Conservation (phyloP, 2,888 invertebrate genomes). For the Platypus cylindrus region DNA sequence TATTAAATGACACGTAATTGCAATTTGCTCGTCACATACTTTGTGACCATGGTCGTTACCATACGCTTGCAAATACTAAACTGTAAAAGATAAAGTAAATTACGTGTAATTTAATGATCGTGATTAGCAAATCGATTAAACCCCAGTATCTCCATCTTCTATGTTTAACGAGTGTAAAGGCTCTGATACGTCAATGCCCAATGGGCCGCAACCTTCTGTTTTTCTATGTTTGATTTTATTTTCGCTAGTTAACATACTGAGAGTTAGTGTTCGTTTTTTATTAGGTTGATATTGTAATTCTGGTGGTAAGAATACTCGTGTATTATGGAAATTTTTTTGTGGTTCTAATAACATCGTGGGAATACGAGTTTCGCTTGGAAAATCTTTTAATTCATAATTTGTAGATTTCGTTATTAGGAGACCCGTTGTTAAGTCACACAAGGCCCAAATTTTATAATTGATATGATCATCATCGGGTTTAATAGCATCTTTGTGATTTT, state of each 20-base stretch:
- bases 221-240: slow-evolving; percentile 36
- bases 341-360: slow-evolving; percentile 84
- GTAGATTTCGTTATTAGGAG: slow-evolving; percentile 78
- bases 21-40: too few species aligned
- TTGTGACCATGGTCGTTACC: too few species aligned
- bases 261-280: slow-evolving; percentile 33
- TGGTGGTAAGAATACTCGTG: slow-evolving; percentile 66
- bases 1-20: too few species aligned
- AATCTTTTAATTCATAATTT: slow-evolving; percentile 81
- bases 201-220: slow-evolving; percentile 42
- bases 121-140: too few species aligned
- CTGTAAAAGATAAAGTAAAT: too few species aligned
- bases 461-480: slow-evolving; percentile 68
- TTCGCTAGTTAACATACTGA: slow-evolving; percentile 35
- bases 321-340: slow-evolving; percentile 62
- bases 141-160: too few species aligned
- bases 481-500: slow-evolving; percentile 83
- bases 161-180: too few species aligned
- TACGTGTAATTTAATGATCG: too few species aligned
- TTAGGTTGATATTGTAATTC: slow-evolving; percentile 53
- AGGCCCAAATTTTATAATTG: slow-evolving; percentile 90
- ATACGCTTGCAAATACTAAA: too few species aligned
- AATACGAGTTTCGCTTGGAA: slow-evolving; percentile 72
- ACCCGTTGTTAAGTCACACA: slow-evolving; percentile 89
- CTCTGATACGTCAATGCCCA: slow-evolving; percentile 47